Evolutionary conservation across 2,888 invertebrate species (phyloP), one percentile per base, ranked within the genome.

Genomic region (Laothoe populi): DNA sequence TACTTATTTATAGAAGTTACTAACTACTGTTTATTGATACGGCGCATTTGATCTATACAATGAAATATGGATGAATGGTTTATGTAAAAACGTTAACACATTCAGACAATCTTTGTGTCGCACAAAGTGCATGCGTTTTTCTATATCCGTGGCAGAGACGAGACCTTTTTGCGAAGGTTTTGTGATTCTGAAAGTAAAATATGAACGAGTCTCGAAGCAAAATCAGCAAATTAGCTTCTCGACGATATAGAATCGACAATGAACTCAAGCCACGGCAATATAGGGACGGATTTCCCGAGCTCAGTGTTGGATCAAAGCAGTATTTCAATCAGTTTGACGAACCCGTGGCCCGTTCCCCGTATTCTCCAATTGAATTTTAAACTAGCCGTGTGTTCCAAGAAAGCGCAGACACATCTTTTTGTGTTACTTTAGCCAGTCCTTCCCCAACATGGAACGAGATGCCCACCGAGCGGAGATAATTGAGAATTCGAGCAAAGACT

Each of bases 341-440:
- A 88, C 85, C 82, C 78, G 86, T 74, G 80, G 81, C 75, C 74
- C 73, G 76, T 87, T 88, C 88, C 85, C 85, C 82, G 89, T 89
- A 90, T 81, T 81, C 82, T 75, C 79, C 87, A 82, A 88, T 91
- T 90, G 91, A 92, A 91, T 91, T 90, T 90, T 87, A 88, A 92
- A 90, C 90, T 88, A 90, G 85, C 75, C 65, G 70, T 70, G 66
- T 69, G 72, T 92, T 91, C 91, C 83, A 77, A 78, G 90, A 91
- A 91, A 77, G 72, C 67, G 72, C 69, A 63, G 62, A 66, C 66
- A 65, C 69, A 59, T 67, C 64, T 82, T 80, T 84, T 83, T 83
- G 71, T 73, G 74, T 78, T 71, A 70, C 77, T 77, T 80, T 77
- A 71, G 74, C 74, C 71, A 66, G 82, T 70, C 86, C 87, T 87